Evolutionary conservation across 2,113 vertebrate genomes (phyloP), one percentile per base, ranked within the genome.

Genomic region (Paramisgurnus dabryanus): DNA sequence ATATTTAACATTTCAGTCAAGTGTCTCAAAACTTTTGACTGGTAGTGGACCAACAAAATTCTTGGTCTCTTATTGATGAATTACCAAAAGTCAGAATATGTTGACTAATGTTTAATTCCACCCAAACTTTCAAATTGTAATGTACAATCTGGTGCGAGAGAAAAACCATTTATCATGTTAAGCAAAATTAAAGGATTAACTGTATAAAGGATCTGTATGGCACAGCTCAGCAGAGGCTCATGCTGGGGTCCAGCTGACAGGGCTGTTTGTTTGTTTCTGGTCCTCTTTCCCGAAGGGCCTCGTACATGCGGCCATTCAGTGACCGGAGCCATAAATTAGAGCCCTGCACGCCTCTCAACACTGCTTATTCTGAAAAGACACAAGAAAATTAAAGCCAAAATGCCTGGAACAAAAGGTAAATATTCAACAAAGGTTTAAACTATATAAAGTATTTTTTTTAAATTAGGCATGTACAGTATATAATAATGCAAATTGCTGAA

Each of bases 361-460:
- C 87, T 75, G 80, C 87, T 87, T 90, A 90, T 86, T 89, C 76
- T 84, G 76, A 82, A 85, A 85, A 76, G 66, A 83, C 78, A 74
- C 82, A 88, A 67, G 12, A 81, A 85, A 87, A 84, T 86, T 89
- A 85, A 85, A 92, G 89, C 87, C 90, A 93, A 92, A 85, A 94
- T 94, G 92, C 93, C 93, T 67, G 92, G 91, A 90, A 90, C 91
- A 64, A 94, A 93, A 93, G 92, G 92, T 93, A 84, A 0, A 72
- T 22, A 11, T 10, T 53, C 43, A 68, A 12, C 12, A 27, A 67
- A 75, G 71, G 12, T 0, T 5, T 50, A 3, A 50, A 39, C 17
- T 8, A 8, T 27, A 69, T 45, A 11, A 49, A 58, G 18, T 67
- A 47, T 72, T 9, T 49, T 75, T 39, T 47, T 34, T 15, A 65